A percentile compares a stretch with the other conserved stretches of the same genome.
phyloP scores from a whole-genome alignment of 2,113 vertebrate genomes.

The Rattus norvegicus region GRCr8 NC_086033.1:18508001-18508500 shows the following conservation, averaged over 20 bases:
- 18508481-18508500: neutral
- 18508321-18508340: neutral
- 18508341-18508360: constrained; percentile 26
- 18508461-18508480: neutral
- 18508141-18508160: constrained; percentile 12
- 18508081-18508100: neutral
- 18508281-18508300: neutral
- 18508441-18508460: neutral
- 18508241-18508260: neutral
- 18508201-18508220: neutral
- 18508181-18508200: neutral
- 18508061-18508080: neutral
- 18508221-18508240: neutral
- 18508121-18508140: neutral
- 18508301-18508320: constrained; percentile 17
- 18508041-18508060: constrained; percentile 35
- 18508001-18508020: neutral
- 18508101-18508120: neutral
- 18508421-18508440: constrained; percentile 1
- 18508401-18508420: neutral
- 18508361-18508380: neutral
- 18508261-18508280: constrained; percentile 21
- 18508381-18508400: neutral
- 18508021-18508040: constrained; percentile 18
- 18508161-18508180: neutral